phyloP scores from a whole-genome alignment of 2,888 invertebrate species.

The Aradus depressus region DNA sequence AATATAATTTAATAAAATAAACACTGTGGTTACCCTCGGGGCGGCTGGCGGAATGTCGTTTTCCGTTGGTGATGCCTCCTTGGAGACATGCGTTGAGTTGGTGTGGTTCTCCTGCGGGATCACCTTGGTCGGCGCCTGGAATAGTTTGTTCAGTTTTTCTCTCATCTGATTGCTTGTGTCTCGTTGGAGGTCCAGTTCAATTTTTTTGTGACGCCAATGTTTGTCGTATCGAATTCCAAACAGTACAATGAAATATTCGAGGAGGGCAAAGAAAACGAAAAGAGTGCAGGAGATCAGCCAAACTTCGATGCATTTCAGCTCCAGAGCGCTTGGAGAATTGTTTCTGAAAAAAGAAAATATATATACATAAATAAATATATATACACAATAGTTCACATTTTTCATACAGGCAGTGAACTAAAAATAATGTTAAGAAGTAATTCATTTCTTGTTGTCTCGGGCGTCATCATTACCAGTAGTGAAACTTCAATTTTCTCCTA shows the following conservation, averaged over 20 bases:
- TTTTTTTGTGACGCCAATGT: constrained; percentile 43
- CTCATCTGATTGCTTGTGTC: constrained; percentile 7
- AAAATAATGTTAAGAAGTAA: no score
- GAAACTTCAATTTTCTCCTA: no score
- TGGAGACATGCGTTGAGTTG: constrained; percentile 2
- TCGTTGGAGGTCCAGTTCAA: constrained; percentile 29
- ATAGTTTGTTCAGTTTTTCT: constrained; percentile 39
- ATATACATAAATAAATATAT: constrained; percentile 1
- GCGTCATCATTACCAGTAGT: no score
- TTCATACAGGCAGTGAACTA: no score
- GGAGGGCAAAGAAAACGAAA: constrained; percentile 50
- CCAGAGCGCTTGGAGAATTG: constrained; percentile 51
- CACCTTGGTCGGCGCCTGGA: constrained; percentile 33
- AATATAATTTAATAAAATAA: no score
- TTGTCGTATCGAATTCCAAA: constrained; percentile 55
- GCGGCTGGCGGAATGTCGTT: background rate
- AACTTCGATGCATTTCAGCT: constrained; percentile 52
- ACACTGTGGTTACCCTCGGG: no score
- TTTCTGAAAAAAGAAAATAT: constrained; percentile 39
- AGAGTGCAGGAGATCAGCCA: constrained; percentile 55
- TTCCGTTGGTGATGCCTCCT: constrained; percentile 2
- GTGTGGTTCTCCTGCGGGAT: constrained; percentile 35
- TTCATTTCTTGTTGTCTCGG: no score
- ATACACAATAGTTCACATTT: no score
- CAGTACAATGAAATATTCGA: constrained; percentile 52